Evolutionary conservation across 2,113 vertebrate species (phyloP).

Genomic region (Proterorhinus semilunaris): DNA sequence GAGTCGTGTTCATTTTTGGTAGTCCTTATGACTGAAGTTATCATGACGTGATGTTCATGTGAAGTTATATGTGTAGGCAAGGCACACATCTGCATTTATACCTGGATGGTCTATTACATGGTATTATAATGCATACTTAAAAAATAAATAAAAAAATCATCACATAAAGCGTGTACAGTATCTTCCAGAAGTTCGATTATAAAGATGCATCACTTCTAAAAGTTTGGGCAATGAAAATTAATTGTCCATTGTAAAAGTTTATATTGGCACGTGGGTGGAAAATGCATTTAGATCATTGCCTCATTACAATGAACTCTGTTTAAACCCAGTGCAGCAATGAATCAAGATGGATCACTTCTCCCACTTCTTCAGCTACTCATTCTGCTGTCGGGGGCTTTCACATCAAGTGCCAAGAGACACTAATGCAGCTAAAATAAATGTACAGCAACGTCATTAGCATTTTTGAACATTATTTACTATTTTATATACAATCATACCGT

Average conservation of each 20-base stretch:
- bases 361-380: slow-evolving; percentile 4
- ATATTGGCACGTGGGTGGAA: background rate
- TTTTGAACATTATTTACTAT: background rate
- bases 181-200: background rate
- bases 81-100: too few relatives aligned
- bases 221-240: background rate
- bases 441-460: background rate
- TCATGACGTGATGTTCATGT: too few relatives aligned
- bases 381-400: slow-evolving; percentile 7
- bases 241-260: slow-evolving; percentile 6
- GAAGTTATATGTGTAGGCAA: too few relatives aligned
- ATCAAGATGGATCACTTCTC: slow-evolving; percentile 26
- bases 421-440: background rate
- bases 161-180: background rate
- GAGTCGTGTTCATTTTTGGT: too few relatives aligned
- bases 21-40: too few relatives aligned
- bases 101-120: too few relatives aligned
- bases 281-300: slow-evolving; percentile 9
- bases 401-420: background rate
- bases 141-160: too few relatives aligned
- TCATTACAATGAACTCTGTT: slow-evolving; percentile 17
- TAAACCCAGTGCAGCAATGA: slow-evolving; percentile 18
- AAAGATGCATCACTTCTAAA: background rate
- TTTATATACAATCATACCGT: background rate
- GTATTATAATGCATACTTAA: too few relatives aligned